These are phyloP conservation scores for Oncopodura yosiiana DNA, from an alignment of 1,140 invertebrate species.

Conservation along the genomic window DNA sequence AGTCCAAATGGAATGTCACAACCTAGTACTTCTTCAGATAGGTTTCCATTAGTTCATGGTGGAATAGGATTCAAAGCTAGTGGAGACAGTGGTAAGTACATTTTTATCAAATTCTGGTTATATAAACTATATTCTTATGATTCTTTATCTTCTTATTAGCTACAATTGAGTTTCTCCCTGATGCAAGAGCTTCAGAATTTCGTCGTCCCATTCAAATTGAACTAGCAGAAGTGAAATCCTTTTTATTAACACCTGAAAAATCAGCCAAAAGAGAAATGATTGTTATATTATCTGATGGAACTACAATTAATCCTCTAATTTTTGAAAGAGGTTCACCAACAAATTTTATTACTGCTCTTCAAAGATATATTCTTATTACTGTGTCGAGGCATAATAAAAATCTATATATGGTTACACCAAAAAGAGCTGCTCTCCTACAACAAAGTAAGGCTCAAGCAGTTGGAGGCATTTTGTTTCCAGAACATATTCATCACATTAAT, in stretches of 20 bases:
- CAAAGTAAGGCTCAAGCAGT: slow-evolving; percentile 10
- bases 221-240: slow-evolving; percentile 30
- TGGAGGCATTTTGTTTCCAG: slow-evolving; percentile 23
- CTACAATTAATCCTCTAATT: slow-evolving; percentile 64
- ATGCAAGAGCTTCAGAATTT: slow-evolving; percentile 17
- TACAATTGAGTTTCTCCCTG: slow-evolving; percentile 28
- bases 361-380: slow-evolving; percentile 42
- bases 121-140: background rate
- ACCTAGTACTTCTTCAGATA: background rate
- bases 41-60: slow-evolving; percentile 13
- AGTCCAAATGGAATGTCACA: background rate
- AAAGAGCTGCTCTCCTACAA: background rate
- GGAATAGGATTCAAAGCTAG: slow-evolving; percentile 26
- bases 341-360: slow-evolving; percentile 54
- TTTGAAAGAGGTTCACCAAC: slow-evolving; percentile 78
- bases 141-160: slow-evolving; percentile 11
- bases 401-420: slow-evolving; percentile 55
- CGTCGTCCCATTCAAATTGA: slow-evolving; percentile 30
- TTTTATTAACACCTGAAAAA: slow-evolving; percentile 14
- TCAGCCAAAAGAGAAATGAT: slow-evolving; percentile 45
- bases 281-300: slow-evolving; percentile 60
- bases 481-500: slow-evolving; percentile 15
- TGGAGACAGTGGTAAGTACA: slow-evolving; percentile 15
- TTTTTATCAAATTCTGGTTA: background rate
- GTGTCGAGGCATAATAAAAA: slow-evolving; percentile 60